phyloP scores from a whole-genome alignment of 2,888 invertebrate species.

The Callyntrura sp. region DNA sequence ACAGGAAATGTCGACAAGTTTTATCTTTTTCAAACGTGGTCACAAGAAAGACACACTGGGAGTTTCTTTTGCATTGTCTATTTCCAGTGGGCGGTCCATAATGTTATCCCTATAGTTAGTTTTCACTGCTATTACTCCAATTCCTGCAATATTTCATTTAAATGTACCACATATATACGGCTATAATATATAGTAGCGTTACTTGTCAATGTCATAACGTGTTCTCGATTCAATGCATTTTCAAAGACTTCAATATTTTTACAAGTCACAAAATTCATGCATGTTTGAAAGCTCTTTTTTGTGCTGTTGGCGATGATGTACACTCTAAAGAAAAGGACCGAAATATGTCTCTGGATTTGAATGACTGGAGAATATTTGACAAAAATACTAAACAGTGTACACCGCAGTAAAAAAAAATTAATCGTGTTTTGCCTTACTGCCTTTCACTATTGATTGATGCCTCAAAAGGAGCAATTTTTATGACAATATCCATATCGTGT shows the following conservation, averaged over 20 bases:
- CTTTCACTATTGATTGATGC: constrained; percentile 67
- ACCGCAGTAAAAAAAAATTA: constrained; percentile 24
- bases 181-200: background rate
- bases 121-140: background rate
- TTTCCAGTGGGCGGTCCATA: background rate
- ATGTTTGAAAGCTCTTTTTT: background rate
- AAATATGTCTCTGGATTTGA: background rate
- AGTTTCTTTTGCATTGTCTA: constrained; percentile 2
- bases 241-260: background rate
- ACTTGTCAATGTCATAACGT: background rate
- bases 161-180: background rate
- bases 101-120: background rate
- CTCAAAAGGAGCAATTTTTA: constrained; percentile 73
- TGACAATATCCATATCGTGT: constrained; percentile 64
- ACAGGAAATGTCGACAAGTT: background rate
- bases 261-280: background rate
- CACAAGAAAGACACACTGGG: background rate
- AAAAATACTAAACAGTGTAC: background rate
- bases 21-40: background rate
- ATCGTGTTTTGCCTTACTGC: constrained; percentile 10
- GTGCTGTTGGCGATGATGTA: background rate
- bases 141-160: background rate
- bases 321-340: background rate
- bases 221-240: background rate
- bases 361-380: background rate